phyloP scores from a whole-genome alignment of 2,888 invertebrate genomes.

The Caenorhabditis macrosperma region DNA sequence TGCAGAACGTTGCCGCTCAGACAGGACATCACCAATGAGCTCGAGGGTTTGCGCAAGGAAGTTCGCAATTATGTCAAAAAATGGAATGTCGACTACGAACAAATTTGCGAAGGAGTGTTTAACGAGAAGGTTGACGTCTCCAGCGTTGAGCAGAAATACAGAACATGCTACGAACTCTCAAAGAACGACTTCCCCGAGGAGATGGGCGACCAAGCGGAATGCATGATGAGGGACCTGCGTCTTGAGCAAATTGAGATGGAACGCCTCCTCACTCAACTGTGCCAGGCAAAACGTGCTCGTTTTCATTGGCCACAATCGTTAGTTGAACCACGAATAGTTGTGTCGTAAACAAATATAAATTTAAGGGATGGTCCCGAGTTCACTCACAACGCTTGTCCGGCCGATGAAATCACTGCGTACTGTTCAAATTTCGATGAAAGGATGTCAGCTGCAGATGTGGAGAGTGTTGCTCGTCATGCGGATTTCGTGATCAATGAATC shows the following conservation, averaged over 20 bases:
- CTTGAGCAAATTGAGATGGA: constrained; percentile 20
- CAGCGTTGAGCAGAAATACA: not conserved
- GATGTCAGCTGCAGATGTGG: not conserved
- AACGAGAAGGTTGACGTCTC: not conserved
- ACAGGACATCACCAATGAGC: not conserved
- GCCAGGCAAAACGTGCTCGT: not conserved
- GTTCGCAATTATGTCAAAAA: not conserved
- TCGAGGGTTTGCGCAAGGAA: not conserved
- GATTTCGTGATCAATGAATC: not conserved
- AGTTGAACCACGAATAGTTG: too few relatives aligned
- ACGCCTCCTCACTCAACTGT: not conserved
- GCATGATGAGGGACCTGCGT: not conserved
- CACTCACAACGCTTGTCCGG: not conserved
- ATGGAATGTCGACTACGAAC: not conserved
- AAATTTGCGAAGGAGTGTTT: not conserved
- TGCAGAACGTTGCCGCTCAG: not conserved
- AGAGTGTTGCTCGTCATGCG: not conserved
- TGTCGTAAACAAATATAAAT: not conserved
- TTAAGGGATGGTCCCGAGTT: not conserved
- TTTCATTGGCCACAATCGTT: constrained; percentile 9
- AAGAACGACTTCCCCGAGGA: not conserved
- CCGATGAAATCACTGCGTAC: not conserved
- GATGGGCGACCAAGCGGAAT: not conserved
- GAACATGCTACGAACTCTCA: not conserved
- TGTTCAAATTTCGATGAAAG: not conserved